A percentile compares a stretch with the other conserved stretches of the same genome.
phyloP scores from a whole-genome alignment of 1,140 invertebrate genomes.

The Zaprionus ghesquierei region DNA sequence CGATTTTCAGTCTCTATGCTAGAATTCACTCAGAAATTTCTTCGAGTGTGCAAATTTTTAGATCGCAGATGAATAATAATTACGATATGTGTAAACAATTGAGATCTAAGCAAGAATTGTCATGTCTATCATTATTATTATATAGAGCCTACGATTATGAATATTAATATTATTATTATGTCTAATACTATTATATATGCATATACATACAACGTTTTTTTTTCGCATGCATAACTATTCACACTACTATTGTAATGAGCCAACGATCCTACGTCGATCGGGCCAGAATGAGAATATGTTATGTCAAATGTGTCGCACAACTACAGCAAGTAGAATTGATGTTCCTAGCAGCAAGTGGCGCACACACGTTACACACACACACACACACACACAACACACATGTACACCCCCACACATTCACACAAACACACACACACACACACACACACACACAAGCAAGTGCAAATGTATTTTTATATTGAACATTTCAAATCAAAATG shows the following conservation, averaged over 20 bases:
- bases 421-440: slow-evolving; percentile 25
- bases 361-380: slow-evolving; percentile 27
- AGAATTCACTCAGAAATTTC: slow-evolving; percentile 70
- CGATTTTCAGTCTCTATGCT: not conserved
- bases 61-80: slow-evolving; percentile 21
- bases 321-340: slow-evolving; percentile 50
- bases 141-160: slow-evolving; percentile 4
- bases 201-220: slow-evolving; percentile 20
- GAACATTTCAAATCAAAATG: slow-evolving; percentile 29
- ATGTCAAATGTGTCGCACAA: slow-evolving; percentile 17
- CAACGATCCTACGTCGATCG: not conserved
- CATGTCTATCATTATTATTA: slow-evolving; percentile 22
- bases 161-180: slow-evolving; percentile 33
- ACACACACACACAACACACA: slow-evolving; percentile 31
- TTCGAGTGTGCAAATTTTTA: slow-evolving; percentile 61
- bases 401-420: slow-evolving; percentile 25
- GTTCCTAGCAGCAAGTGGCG: slow-evolving; percentile 61
- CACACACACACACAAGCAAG: slow-evolving; percentile 21
- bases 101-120: slow-evolving; percentile 31
- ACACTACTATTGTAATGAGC: slow-evolving; percentile 45
- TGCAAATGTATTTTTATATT: slow-evolving; percentile 47
- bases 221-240: slow-evolving; percentile 29
- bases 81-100: slow-evolving; percentile 30
- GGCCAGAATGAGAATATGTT: slow-evolving; percentile 1
- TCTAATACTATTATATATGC: slow-evolving; percentile 31